Evolutionary conservation across 2,113 vertebrate genomes (phyloP).

Genomic region (Picathartes gymnocephalus): DNA sequence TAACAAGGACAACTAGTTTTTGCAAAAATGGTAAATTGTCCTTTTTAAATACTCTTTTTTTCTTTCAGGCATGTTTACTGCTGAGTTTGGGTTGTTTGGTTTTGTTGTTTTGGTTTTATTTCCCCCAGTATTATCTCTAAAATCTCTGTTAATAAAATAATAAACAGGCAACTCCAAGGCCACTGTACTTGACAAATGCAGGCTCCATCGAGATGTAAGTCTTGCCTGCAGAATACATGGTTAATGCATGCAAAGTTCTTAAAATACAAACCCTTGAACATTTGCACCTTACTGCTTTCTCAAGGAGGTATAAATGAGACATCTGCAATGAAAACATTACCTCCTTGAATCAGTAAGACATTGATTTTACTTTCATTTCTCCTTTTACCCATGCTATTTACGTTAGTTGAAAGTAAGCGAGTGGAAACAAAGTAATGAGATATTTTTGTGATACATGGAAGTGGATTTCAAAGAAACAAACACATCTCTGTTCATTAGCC

Average conservation of each 20-base stretch:
- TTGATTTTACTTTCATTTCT: not conserved
- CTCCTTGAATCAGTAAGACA: not conserved
- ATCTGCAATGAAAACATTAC: not conserved
- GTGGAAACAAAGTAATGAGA: not conserved
- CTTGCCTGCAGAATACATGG: not conserved
- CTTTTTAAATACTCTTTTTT: not conserved
- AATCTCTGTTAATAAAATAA: not conserved
- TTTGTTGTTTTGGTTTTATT: not conserved
- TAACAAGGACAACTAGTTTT: not conserved
- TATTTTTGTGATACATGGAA: not conserved
- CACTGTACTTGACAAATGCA: not conserved
- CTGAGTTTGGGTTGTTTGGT: not conserved
- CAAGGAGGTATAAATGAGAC: not conserved
- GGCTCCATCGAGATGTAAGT: not conserved
- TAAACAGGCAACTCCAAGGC: not conserved
- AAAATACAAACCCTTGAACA: not conserved
- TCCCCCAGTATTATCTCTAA: not conserved
- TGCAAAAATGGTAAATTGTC: not conserved
- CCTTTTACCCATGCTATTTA: not conserved
- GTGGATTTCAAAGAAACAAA: not conserved
- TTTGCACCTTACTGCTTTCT: not conserved
- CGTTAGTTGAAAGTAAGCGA: fast-evolving
- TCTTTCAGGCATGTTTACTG: not conserved
- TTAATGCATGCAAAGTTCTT: not conserved
- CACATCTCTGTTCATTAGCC: not conserved